Conservation (phyloP, 2,797 vertebrate species). For the Cetoscarus ocellatus region DNA sequence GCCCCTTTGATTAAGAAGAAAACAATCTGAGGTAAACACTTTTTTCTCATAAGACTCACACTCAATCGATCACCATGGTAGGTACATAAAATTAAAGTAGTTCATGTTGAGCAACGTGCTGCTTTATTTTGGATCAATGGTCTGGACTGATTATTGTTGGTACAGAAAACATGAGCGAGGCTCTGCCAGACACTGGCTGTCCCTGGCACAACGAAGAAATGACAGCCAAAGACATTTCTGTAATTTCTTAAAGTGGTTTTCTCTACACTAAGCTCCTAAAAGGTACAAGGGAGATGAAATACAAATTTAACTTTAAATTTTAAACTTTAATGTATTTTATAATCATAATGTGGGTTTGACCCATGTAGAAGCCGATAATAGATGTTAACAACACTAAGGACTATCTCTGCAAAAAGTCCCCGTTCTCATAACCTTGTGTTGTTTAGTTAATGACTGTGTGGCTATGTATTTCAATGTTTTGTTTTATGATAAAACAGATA, state of each 20-base stretch:
- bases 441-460: no score
- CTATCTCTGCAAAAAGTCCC: no score
- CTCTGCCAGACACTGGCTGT: constrained; percentile 50
- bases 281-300: no score
- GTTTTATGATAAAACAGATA: neutral
- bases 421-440: no score
- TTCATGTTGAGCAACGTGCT: constrained; percentile 19
- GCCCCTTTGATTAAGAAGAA: neutral
- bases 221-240: neutral
- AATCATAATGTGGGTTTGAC: neutral
- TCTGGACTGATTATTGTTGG: constrained; percentile 20
- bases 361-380: no score
- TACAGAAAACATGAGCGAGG: constrained; percentile 26
- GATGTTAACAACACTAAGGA: no score
- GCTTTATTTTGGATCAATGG: constrained; percentile 27
- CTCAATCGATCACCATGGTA: neutral
- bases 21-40: neutral
- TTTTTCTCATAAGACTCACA: neutral
- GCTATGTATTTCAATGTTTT: no score
- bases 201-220: constrained; percentile 51
- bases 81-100: no score
- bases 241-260: neutral
- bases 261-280: neutral
- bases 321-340: neutral
- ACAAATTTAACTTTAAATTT: no score